These are phyloP conservation scores for Ophthalmolycus amberensis DNA, from an alignment of 2,113 vertebrate genomes.

Conservation along the genomic window DNA sequence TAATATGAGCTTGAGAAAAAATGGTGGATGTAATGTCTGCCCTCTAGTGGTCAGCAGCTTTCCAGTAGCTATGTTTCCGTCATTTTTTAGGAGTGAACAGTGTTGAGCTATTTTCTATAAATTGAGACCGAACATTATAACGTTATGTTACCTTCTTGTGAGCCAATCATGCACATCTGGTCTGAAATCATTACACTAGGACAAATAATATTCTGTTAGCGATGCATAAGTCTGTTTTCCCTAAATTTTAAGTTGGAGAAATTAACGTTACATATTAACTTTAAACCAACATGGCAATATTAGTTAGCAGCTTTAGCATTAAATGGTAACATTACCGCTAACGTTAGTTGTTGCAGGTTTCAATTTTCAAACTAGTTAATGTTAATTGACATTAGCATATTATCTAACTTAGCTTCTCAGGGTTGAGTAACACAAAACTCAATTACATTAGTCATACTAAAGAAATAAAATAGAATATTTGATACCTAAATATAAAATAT, in stretches of 20 bases:
- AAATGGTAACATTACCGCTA: background rate
- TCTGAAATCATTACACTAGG: background rate
- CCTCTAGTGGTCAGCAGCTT: background rate
- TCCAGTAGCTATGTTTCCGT: background rate
- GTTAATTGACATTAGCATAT: background rate
- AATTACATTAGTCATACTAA: background rate
- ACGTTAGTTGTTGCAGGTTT: background rate
- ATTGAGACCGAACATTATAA: background rate
- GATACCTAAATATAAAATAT: background rate
- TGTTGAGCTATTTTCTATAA: too few relatives aligned
- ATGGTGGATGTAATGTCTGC: background rate
- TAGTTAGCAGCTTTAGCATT: background rate
- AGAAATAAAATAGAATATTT: background rate
- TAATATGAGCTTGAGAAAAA: background rate
- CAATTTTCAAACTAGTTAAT: background rate
- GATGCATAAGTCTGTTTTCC: background rate
- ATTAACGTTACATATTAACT: background rate
- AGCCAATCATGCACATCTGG: background rate
- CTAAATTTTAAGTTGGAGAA: background rate
- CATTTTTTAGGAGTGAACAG: background rate
- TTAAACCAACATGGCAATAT: background rate
- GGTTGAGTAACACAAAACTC: background rate
- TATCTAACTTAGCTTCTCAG: background rate
- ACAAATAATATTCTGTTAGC: background rate
- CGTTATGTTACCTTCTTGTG: background rate